Conservation (phyloP, 2,113 vertebrate genomes). For the Neomonachus schauinslandi region DNA sequence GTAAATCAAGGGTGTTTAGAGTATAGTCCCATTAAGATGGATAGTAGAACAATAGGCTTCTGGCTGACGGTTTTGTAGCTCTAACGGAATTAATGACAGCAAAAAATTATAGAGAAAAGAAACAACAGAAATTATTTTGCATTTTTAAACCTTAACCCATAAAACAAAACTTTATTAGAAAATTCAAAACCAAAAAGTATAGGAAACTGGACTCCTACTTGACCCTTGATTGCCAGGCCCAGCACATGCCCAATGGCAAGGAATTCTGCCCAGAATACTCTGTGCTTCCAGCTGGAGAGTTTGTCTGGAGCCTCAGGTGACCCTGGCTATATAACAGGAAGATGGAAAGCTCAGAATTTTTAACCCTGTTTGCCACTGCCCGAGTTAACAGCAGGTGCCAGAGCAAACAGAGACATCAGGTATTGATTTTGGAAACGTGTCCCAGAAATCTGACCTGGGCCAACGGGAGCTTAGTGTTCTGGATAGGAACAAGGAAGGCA, state of each 20-base stretch:
- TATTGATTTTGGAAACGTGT: constrained; percentile 75
- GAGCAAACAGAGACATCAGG: constrained; percentile 70
- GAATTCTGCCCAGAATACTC: background rate
- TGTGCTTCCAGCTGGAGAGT: background rate
- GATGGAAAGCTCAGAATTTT: constrained; percentile 51
- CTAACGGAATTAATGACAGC: background rate
- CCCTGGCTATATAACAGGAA: background rate
- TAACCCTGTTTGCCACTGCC: background rate
- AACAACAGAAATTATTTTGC: background rate
- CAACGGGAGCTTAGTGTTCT: constrained; percentile 52
- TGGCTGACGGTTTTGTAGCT: background rate
- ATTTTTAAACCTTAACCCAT: background rate
- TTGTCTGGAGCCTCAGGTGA: constrained; percentile 62
- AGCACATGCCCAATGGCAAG: background rate
- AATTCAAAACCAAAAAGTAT: background rate
- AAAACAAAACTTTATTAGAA: constrained; percentile 53
- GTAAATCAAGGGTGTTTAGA: background rate
- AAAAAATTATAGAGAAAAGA: background rate
- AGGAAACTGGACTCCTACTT: background rate
- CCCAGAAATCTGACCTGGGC: constrained; percentile 65
- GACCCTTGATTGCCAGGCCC: background rate
- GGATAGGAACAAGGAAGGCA: constrained; percentile 59
- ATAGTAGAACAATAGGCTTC: background rate
- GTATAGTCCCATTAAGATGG: background rate
- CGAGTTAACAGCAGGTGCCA: constrained; percentile 70